These are phyloP conservation scores for Rhynchopsitta pachyrhyncha DNA, from an alignment of 2,113 vertebrate genomes.

Conservation along the genomic window DNA sequence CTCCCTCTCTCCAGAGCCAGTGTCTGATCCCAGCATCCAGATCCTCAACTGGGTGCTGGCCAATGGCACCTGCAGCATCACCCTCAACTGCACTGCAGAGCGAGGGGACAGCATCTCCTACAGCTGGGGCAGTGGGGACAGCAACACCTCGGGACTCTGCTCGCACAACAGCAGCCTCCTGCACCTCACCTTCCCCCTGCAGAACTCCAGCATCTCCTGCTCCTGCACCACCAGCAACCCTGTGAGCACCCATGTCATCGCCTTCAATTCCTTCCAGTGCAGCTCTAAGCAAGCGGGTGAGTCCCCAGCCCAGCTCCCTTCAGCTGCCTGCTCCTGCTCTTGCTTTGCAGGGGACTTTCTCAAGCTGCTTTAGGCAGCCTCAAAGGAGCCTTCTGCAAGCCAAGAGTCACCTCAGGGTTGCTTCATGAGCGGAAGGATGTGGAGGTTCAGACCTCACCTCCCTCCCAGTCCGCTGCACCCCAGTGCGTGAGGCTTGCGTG, in stretches of 20 bases:
- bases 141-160: background rate
- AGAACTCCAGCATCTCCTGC: background rate
- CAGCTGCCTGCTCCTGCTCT: background rate
- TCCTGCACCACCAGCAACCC: background rate
- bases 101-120: background rate
- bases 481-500: fast-evolving
- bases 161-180: background rate
- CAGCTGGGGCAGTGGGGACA: background rate
- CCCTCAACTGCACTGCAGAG: background rate
- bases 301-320: background rate
- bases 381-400: background rate
- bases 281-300: background rate
- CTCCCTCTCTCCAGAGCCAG: background rate
- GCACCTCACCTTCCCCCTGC: background rate
- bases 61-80: background rate
- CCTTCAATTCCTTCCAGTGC: background rate
- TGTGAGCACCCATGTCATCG: background rate
- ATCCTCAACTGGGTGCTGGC: background rate
- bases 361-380: background rate
- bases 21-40: background rate
- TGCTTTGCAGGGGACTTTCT: background rate
- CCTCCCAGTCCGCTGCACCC: fast-evolving
- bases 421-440: fast-evolving
- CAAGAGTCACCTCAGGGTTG: background rate
- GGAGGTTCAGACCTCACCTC: background rate